A percentile compares a stretch with the other conserved stretches of the same genome.
These are phyloP conservation scores for Drosophila ironensis DNA, from an alignment of 1,140 invertebrate species.

Conservation along the genomic window DNA sequence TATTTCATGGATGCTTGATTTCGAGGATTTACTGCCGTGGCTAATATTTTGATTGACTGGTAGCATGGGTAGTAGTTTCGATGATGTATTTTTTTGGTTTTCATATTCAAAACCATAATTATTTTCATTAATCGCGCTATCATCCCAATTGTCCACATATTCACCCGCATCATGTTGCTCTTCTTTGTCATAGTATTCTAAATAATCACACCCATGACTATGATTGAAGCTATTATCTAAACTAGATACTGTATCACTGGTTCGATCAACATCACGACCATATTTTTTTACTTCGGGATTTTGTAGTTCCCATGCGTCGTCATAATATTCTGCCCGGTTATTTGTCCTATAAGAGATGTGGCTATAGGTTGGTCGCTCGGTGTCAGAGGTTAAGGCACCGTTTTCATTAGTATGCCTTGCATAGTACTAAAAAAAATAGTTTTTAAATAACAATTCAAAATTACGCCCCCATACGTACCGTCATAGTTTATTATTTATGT, in stretches of 20 bases:
- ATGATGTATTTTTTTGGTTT: constrained; percentile 85
- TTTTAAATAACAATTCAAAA: not conserved
- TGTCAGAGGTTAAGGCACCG: constrained; percentile 93
- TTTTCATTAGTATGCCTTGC: constrained; percentile 84
- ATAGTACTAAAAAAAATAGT: constrained; percentile 70
- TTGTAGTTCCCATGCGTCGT: constrained; percentile 9
- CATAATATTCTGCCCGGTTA: constrained; percentile 29
- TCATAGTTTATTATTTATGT: constrained; percentile 49
- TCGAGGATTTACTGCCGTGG: not conserved
- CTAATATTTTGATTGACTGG: constrained; percentile 32
- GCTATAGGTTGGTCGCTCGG: constrained; percentile 88
- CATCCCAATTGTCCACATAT: constrained; percentile 39
- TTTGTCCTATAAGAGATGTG: constrained; percentile 84
- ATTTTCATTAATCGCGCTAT: not conserved
- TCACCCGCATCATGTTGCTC: constrained; percentile 1
- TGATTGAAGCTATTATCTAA: constrained; percentile 25
- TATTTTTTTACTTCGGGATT: constrained; percentile 15
- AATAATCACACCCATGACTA: constrained; percentile 19
- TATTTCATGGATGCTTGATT: not conserved
- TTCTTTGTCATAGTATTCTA: constrained; percentile 13
- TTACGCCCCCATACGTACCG: constrained; percentile 29
- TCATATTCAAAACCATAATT: constrained; percentile 58
- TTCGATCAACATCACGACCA: constrained; percentile 8
- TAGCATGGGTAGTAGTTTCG: constrained; percentile 49
- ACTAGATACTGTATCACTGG: not conserved